Conservation (phyloP, 2,888 invertebrate genomes). For the Sceliomorpha sp. region DNA sequence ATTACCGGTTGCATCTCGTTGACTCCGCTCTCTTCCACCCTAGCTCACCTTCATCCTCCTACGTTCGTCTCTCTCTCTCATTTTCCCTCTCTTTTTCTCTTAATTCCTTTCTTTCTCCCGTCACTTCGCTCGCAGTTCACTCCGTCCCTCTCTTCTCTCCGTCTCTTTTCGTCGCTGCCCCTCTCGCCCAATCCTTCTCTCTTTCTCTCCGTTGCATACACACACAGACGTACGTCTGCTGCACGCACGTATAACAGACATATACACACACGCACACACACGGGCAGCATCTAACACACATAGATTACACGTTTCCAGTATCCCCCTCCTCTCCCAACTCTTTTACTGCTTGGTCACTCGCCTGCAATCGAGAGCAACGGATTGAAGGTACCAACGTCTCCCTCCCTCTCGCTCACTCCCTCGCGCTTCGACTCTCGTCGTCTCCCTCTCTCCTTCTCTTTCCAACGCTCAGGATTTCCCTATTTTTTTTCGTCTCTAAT, state of each 20-base stretch:
- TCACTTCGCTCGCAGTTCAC: conserved; percentile 36
- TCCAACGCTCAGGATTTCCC: conserved; percentile 34
- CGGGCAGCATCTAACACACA: conserved; percentile 34
- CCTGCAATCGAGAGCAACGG: conserved; percentile 60
- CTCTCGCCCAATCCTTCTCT: conserved; percentile 5
- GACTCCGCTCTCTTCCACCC: conserved; percentile 58
- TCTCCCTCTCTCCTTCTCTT: conserved; percentile 62
- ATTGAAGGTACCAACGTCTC: conserved; percentile 54
- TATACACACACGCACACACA: conserved; percentile 34
- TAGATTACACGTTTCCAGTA: conserved; percentile 46
- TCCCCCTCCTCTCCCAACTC: conserved; percentile 54
- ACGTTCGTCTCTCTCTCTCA: conserved; percentile 31
- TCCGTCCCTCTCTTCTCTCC: conserved; percentile 30
- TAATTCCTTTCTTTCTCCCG: conserved; percentile 45
- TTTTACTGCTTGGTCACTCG: conserved; percentile 60
- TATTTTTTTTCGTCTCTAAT: conserved; percentile 53
- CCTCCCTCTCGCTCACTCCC: conserved; percentile 45
- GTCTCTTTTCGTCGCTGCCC: conserved; percentile 33
- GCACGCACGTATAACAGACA: conserved; percentile 37
- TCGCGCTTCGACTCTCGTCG: conserved; percentile 12
- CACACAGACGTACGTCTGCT: conserved; percentile 30
- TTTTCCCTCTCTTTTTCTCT: conserved; percentile 38
- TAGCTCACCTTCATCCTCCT: conserved; percentile 54
- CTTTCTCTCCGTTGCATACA: conserved; percentile 41
- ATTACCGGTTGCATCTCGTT: conserved; percentile 64